These are phyloP conservation scores for Drepanosiphum platanoidis DNA, from an alignment of 2,888 invertebrate species.

Conservation along the genomic window DNA sequence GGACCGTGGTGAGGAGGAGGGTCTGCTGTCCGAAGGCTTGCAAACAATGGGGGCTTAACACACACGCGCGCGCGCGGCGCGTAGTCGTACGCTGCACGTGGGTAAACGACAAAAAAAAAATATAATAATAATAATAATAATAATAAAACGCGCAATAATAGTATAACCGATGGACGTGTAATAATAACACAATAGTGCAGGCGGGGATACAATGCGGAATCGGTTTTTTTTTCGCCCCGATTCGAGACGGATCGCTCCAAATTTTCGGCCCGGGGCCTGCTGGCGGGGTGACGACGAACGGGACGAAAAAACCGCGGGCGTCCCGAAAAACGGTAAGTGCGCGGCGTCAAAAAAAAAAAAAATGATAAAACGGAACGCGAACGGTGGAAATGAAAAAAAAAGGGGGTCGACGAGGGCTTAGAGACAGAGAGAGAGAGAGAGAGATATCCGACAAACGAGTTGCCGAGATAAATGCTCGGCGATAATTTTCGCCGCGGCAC, in stretches of 20 bases:
- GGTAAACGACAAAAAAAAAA: constrained; percentile 24
- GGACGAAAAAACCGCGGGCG: constrained; percentile 17
- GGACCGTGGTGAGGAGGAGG: constrained; percentile 4
- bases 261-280: constrained; percentile 14
- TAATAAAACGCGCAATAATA: constrained; percentile 61
- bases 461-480: constrained; percentile 44
- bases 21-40: constrained; percentile 33
- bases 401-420: constrained; percentile 40
- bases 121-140: constrained; percentile 5
- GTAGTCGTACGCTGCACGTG: constrained; percentile 46
- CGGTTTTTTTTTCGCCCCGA: constrained; percentile 48
- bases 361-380: not conserved
- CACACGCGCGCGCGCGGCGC: constrained; percentile 31
- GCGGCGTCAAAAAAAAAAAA: not conserved
- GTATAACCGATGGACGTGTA: constrained; percentile 52
- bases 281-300: not conserved
- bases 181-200: constrained; percentile 24
- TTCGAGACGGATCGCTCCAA: constrained; percentile 50
- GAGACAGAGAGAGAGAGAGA: not conserved
- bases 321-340: constrained; percentile 8
- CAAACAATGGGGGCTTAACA: constrained; percentile 58
- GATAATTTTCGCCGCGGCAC: constrained; percentile 54
- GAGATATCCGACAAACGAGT: constrained; percentile 37
- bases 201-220: constrained; percentile 19
- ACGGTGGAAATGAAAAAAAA: not conserved